Base-by-base conservation (phyloP, 1,140 invertebrate genomes). In the Leptopilina boulardi region DNA sequence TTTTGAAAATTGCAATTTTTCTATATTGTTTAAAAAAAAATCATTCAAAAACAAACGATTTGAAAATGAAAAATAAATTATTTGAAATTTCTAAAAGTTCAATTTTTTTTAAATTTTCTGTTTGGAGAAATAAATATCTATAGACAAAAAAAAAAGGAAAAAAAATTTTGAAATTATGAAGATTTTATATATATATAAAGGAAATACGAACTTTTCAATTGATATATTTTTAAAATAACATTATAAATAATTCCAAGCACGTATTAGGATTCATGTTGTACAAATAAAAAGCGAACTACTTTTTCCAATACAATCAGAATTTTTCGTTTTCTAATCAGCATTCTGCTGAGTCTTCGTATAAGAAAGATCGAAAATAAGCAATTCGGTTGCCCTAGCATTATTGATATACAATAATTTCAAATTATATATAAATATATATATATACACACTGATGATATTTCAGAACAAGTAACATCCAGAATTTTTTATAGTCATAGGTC, bases 381-480 rank as follows among this genome's bases (percentile, higher is more conserved):
- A 51, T 51, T 51, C n/a, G 4, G 47, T 51, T 51, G 47, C 47
- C 0, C 34, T 51, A 18, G 47, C 47, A 51, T 18, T 38, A 38
- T 51, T 18, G 47, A 51, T 51, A n/a, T n/a, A 51, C 47, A 66
- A 66, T 23, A 2, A 30, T 66, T 66, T 30, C 23, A 13, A 30
- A 66, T 23, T 23, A 30, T 23, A 66, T 30, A 26, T n/a, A n/a
- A n/a, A n/a, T n/a, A n/a, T n/a, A n/a, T n/a, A n/a, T n/a, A n/a
- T n/a, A n/a, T n/a, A n/a, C n/a, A 21, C 59, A 66, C 59, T 66
- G 59, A 19, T 54, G 51, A 30, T 34, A n/a, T 26, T 26, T 66
- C 59, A 66, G 15, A 66, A 66, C 59, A 30, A 30, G 59, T 66
- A 66, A 66, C 59, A 66, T 66, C 26, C 59, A 66, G 59, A 66